Evolutionary conservation across 2,113 vertebrate species (phyloP), one percentile per base, ranked within the genome.

Genomic region (Nesogale talazaci): DNA sequence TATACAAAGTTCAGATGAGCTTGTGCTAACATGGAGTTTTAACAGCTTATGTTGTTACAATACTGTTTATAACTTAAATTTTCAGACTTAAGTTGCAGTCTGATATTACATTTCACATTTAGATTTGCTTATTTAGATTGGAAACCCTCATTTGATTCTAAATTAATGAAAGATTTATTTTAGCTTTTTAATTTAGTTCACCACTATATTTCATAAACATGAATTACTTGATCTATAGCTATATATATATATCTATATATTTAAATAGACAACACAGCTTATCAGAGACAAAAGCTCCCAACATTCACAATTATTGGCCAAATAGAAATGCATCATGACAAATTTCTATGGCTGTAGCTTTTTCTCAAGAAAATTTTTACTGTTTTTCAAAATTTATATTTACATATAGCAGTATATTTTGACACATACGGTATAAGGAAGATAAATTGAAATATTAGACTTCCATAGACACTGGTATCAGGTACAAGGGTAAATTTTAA

Each of bases 41-140:
- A 67, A 57, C 52, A 90, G 59, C 8, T 74, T 56, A 81, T 0
- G 57, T 27, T 86, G 19, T 20, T 65, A 63, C 31, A 38, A 70
- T 76, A 2, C 3, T 29, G 42, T 70, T 59, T 65, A 36, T 38
- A 20, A 84, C 17, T 65, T 74, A 4, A 67, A 61, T 72, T 19
- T 42, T 46, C 85, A 86, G 81, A 70, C 6, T 12, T 57, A 77
- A 67, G 76, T 31, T 87, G 42, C n/a, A 63, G n/a, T 6, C 6
- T 88, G 23, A 29, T 69, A 93, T 86, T 12, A 31, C 83, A 82
- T 84, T 3, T 94, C 56, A 67, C 38, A 57, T 16, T 67, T 72
- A 42, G 1, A 94, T 84, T n/a, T 17, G 83, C 38, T 36, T 25
- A 0, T 17, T 89, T 22, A 86, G 65, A 40, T 0, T 3, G 4